Evolutionary conservation across 2,113 vertebrate species (phyloP).

Genomic region (Elanoides forficatus): DNA sequence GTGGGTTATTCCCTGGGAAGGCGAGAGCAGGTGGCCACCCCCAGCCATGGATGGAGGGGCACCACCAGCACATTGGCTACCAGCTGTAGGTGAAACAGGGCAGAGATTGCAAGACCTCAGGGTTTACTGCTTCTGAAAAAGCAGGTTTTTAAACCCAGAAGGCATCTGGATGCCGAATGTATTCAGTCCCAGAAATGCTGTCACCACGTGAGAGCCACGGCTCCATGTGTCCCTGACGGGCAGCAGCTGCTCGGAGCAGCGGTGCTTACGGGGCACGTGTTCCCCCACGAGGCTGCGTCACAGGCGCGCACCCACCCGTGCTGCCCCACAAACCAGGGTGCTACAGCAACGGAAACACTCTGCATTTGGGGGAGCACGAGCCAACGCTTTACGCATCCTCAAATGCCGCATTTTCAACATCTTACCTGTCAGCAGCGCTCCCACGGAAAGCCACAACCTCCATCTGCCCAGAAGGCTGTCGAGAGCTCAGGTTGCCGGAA

Average conservation of each 20-base stretch:
- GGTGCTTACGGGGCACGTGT: not conserved
- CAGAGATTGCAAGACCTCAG: accelerated
- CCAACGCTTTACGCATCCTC: not conserved
- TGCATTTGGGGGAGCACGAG: accelerated
- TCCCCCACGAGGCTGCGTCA: accelerated
- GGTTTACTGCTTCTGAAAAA: not conserved
- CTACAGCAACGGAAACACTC: not conserved
- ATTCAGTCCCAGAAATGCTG: not conserved
- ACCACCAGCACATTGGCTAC: too few relatives aligned
- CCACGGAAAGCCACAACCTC: not conserved
- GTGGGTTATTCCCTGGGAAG: not conserved
- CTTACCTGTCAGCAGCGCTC: not conserved
- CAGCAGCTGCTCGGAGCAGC: not conserved
- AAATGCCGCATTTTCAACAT: accelerated
- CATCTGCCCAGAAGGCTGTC: not conserved
- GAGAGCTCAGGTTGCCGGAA: not conserved
- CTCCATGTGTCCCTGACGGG: accelerated
- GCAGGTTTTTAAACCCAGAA: not conserved
- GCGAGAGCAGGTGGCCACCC: accelerated
- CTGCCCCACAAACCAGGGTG: not conserved
- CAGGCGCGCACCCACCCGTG: not conserved
- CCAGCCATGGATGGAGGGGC: not conserved
- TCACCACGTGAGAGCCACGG: accelerated
- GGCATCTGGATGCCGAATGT: accelerated
- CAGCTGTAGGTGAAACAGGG: accelerated